Percentiles rank a stretch among this genome's conserved stretches.
Conservation (phyloP, 2,113 vertebrate genomes). For the Oxygymnocypris stewartii region DNA sequence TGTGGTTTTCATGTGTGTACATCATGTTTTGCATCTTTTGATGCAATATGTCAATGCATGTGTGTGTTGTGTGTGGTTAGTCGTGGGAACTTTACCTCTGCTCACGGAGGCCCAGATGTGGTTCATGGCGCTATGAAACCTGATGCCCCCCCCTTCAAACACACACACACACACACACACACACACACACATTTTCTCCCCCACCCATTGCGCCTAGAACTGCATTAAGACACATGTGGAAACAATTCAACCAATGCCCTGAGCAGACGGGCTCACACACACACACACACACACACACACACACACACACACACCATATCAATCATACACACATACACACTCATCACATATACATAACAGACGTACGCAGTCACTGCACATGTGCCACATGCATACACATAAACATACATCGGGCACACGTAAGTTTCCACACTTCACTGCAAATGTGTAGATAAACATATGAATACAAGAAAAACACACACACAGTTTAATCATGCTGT, state of each 20-base stretch:
- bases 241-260: slow-evolving; percentile 81
- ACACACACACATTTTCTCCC: slow-evolving; percentile 58
- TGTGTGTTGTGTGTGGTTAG: slow-evolving; percentile 63
- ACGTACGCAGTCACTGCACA: slow-evolving; percentile 35
- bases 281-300: slow-evolving; percentile 72
- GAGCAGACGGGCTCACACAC: slow-evolving; percentile 77
- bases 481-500: slow-evolving; percentile 38
- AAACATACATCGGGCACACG: slow-evolving; percentile 48
- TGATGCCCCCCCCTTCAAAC: slow-evolving; percentile 64
- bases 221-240: slow-evolving; percentile 81
- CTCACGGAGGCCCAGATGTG: slow-evolving; percentile 73
- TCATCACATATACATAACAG: slow-evolving; percentile 55
- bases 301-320: slow-evolving; percentile 53
- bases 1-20: slow-evolving; percentile 39
- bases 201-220: slow-evolving; percentile 78
- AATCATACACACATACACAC: slow-evolving; percentile 49
- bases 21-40: slow-evolving; percentile 41
- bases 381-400: slow-evolving; percentile 61
- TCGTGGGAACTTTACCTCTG: slow-evolving; percentile 78
- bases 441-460: slow-evolving; percentile 38
- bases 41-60: slow-evolving; percentile 48
- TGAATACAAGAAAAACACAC: slow-evolving; percentile 41
- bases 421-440: slow-evolving; percentile 38
- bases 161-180: slow-evolving; percentile 58
- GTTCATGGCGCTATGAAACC: slow-evolving; percentile 76